Evolutionary conservation across 2,888 invertebrate species (phyloP).

Genomic region (Acronicta leporina): DNA sequence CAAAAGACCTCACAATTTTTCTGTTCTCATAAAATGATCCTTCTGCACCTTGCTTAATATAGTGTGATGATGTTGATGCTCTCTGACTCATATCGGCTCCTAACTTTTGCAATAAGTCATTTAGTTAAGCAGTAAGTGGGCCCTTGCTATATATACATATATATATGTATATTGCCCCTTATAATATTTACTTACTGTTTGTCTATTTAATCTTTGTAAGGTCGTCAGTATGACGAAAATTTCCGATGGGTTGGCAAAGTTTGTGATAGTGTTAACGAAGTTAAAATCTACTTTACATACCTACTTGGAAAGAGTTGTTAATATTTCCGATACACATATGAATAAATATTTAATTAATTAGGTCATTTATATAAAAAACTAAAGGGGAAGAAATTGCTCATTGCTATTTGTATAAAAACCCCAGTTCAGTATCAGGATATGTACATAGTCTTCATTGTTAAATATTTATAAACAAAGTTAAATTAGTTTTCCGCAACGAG

Average conservation of each 20-base stretch:
- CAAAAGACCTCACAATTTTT: too few relatives aligned
- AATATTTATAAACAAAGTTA: constrained; percentile 14
- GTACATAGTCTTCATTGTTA: too few relatives aligned
- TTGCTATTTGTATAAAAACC: too few relatives aligned
- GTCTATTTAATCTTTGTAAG: constrained; percentile 33
- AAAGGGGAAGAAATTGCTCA: too few relatives aligned
- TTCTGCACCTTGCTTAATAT: constrained; percentile 4
- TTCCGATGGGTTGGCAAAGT: constrained; percentile 18
- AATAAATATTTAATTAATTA: too few relatives aligned
- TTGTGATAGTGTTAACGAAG: constrained; percentile 5
- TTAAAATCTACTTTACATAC: constrained; percentile 3
- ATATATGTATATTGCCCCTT: constrained; percentile 41
- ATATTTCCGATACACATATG: neutral
- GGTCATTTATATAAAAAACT: too few relatives aligned
- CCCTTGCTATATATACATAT: constrained; percentile 48
- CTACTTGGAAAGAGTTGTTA: neutral
- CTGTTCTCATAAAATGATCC: constrained; percentile 2
- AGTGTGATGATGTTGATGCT: constrained; percentile 27
- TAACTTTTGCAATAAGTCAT: constrained; percentile 58
- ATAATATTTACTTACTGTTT: constrained; percentile 48
- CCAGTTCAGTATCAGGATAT: too few relatives aligned
- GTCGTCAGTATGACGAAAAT: constrained; percentile 33
- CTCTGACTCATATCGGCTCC: constrained; percentile 47
- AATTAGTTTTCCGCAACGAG: constrained; percentile 22
- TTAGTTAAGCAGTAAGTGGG: constrained; percentile 41